A percentile compares a stretch with the other conserved stretches of the same genome.
These are phyloP conservation scores for Cataglyphis altisquamis DNA, from an alignment of 2,888 invertebrate genomes.

Conservation along the genomic window DNA sequence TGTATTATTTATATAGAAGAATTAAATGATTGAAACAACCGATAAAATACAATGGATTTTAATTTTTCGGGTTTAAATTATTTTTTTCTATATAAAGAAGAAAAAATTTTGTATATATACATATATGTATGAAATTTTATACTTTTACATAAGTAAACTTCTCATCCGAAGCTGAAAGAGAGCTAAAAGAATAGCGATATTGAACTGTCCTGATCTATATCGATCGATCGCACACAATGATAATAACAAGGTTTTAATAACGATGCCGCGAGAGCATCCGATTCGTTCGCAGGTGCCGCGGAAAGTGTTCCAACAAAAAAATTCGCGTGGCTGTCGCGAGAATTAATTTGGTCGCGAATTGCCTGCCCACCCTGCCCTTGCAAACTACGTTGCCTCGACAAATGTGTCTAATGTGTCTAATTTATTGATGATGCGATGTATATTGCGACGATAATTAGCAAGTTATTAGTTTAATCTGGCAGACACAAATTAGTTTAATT, in stretches of 20 bases:
- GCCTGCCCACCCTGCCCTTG: constrained; percentile 76
- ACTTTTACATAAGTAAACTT: constrained; percentile 6
- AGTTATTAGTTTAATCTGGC: constrained; percentile 59
- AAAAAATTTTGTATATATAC: neutral
- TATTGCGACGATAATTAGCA: constrained; percentile 57
- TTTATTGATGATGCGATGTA: constrained; percentile 72
- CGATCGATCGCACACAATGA: constrained; percentile 62
- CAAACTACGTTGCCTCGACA: constrained; percentile 78
- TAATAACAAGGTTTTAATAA: constrained; percentile 40
- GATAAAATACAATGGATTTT: neutral
- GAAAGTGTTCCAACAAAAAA: constrained; percentile 23
- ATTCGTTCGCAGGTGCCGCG: constrained; percentile 52
- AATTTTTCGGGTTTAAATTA: neutral
- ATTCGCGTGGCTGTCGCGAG: constrained; percentile 58
- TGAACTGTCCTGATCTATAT: constrained; percentile 17
- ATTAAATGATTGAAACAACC: neutral
- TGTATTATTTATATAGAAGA: neutral
- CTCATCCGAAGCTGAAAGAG: neutral
- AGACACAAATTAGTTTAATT: constrained; percentile 22
- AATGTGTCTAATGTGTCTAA: constrained; percentile 79
- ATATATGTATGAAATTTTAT: neutral
- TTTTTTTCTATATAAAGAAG: neutral
- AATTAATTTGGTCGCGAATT: constrained; percentile 59
- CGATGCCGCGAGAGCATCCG: constrained; percentile 23
- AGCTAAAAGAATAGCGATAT: constrained; percentile 1